Base-by-base conservation (phyloP, 2,113 vertebrate genomes). In the Epinephelus lanceolatus region DNA sequence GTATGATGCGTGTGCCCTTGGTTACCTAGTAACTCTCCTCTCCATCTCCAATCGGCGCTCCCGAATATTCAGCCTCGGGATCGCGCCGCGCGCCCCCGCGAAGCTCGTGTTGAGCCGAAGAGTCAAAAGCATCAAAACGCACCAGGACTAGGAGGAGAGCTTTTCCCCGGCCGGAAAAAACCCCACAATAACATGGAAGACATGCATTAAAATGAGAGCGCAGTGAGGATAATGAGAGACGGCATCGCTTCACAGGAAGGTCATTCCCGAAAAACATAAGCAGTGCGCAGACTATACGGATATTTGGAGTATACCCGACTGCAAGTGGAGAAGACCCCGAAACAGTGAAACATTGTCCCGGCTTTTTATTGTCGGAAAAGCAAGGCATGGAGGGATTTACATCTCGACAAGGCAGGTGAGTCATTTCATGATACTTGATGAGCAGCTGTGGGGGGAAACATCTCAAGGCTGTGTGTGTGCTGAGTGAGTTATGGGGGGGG, bases 1-100 rank as follows among this genome's bases (percentile, higher is more conserved):
- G 90, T 90, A 52, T 84, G 88, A 93, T 89, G 91, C 85, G 88
- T 90, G 93, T 91, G 93, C 94, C 92, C 93, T 93, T 91, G 94
- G 95, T 96, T 95, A 94, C 95, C 94, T 95, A 94, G 95, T 95
- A 95, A 96, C 96, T 94, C 94, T 94, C 91, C 37, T 89, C 90
- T 92, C 91, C 87, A 62, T 84, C 90, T 93, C 90, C 92, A 91
- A 88, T 92, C 87, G 91, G 92, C 94, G 94, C 93, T 92, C 92
- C 81, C 91, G 90, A 90, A 85, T 51, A 78, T 55, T n/a, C 74
- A 65, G 72, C 71, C 42, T 9, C 89, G 90, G 78, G 94, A 72
- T 30, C 93, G 93, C 93, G 96, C 94, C n/a, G 95, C 95, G 94
- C 95, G 94, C 88, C 71, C 94, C 76, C 94, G 93, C 53, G 60